Conservation (phyloP, 37 sponge, comb jelly and placozoan species). For the Beroe forskalii region DNA sequence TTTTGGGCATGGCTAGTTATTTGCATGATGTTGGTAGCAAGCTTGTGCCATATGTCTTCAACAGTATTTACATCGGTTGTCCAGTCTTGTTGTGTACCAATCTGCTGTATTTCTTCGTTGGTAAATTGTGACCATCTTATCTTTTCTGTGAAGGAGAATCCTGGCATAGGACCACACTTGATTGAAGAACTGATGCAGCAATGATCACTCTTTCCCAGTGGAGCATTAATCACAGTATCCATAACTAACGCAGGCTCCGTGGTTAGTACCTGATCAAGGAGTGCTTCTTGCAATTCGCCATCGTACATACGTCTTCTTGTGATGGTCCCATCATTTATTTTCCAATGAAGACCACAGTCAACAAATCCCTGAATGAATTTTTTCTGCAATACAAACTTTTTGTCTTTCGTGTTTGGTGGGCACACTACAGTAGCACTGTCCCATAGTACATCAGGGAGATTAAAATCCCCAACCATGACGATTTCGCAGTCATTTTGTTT, state of each 20-base stretch:
- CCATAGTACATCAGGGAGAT: conserved; percentile 31
- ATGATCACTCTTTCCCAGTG: conserved; percentile 19
- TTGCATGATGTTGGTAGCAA: too few relatives aligned
- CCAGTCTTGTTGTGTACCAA: too few relatives aligned
- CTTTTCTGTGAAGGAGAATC: too few relatives aligned
- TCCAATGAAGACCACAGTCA: not conserved
- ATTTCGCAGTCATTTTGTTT: not conserved
- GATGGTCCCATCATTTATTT: not conserved
- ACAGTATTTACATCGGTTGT: too few relatives aligned
- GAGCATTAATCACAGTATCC: not conserved
- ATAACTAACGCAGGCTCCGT: not conserved
- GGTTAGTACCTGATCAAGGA: not conserved
- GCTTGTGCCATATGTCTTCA: too few relatives aligned
- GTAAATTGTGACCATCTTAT: too few relatives aligned
- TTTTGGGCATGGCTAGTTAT: too few relatives aligned
- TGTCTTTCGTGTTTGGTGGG: not conserved
- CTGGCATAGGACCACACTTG: too few relatives aligned
- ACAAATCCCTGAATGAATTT: not conserved
- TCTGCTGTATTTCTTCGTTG: too few relatives aligned
- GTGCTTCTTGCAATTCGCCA: not conserved
- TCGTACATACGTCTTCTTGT: not conserved
- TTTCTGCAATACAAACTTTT: conserved; percentile 25
- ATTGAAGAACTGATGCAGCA: too few relatives aligned
- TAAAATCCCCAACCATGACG: too few relatives aligned
- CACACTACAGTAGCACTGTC: not conserved